Percentiles rank a stretch among this genome's conserved stretches.
Conservation (phyloP, 2,888 invertebrate species). For the Tridacna crocea region DNA sequence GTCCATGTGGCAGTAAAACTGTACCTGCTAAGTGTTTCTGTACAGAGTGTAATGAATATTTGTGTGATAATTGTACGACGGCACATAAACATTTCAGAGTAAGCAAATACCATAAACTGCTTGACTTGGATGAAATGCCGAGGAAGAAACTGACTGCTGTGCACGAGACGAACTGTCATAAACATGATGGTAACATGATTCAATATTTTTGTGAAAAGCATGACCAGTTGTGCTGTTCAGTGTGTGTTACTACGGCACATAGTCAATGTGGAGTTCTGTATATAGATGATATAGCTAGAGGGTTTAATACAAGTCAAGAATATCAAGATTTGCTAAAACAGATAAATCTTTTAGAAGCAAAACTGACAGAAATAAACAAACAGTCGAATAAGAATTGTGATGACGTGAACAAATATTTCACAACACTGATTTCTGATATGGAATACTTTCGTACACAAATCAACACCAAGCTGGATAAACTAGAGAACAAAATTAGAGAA, state of each 20-base stretch:
- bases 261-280: neutral
- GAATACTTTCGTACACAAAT: neutral
- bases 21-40: neutral
- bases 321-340: neutral
- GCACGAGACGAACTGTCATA: neutral
- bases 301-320: neutral
- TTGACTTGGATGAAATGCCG: neutral
- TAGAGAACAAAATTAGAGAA: neutral
- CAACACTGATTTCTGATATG: neutral
- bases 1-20: neutral
- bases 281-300: neutral
- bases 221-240: neutral
- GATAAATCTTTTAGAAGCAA: neutral
- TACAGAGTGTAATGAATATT: slow-evolving; percentile 11
- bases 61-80: slow-evolving; percentile 2
- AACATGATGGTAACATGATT: neutral
- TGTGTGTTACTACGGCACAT: neutral
- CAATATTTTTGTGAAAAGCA: neutral
- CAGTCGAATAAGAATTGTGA: neutral
- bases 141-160: neutral
- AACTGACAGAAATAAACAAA: neutral
- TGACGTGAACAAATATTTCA: neutral
- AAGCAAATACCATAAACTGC: neutral
- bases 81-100: neutral
- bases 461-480: neutral